A percentile compares a stretch with the other conserved stretches of the same genome.
phyloP scores from a whole-genome alignment of 2,113 vertebrate species.

The Ondatra zibethicus region DNA sequence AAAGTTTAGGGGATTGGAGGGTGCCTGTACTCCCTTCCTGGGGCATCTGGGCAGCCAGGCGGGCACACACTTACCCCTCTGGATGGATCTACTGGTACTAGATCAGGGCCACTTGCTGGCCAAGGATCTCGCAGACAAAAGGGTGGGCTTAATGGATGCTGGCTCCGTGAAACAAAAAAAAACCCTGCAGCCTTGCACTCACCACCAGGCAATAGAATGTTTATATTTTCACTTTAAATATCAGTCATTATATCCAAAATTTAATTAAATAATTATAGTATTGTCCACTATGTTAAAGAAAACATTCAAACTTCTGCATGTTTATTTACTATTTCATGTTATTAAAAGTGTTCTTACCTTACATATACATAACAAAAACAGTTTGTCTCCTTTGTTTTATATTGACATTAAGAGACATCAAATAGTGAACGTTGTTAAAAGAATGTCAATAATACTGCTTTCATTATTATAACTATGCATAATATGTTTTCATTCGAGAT shows the following conservation, averaged over 20 bases:
- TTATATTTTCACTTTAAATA: neutral
- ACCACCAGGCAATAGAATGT: neutral
- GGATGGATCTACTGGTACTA: too few relatives aligned
- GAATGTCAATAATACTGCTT: neutral
- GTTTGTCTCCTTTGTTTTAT: neutral
- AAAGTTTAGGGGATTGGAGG: too few relatives aligned
- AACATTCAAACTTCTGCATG: neutral
- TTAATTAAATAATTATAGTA: neutral
- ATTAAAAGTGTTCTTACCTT: neutral
- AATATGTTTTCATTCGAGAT: neutral
- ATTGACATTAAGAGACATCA: neutral
- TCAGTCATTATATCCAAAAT: neutral
- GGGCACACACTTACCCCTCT: too few relatives aligned
- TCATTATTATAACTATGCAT: neutral
- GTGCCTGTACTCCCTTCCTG: too few relatives aligned
- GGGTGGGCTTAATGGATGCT: too few relatives aligned
- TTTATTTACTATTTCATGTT: neutral
- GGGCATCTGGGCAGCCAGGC: too few relatives aligned
- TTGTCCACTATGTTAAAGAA: neutral
- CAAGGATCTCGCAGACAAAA: too few relatives aligned
- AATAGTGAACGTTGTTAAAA: neutral
- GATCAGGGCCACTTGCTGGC: too few relatives aligned
- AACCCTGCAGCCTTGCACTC: too few relatives aligned
- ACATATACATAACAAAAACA: neutral
- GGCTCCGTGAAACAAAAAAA: too few relatives aligned